phyloP scores from a whole-genome alignment of 2,113 vertebrate species.

The Climacteris rufus region DNA sequence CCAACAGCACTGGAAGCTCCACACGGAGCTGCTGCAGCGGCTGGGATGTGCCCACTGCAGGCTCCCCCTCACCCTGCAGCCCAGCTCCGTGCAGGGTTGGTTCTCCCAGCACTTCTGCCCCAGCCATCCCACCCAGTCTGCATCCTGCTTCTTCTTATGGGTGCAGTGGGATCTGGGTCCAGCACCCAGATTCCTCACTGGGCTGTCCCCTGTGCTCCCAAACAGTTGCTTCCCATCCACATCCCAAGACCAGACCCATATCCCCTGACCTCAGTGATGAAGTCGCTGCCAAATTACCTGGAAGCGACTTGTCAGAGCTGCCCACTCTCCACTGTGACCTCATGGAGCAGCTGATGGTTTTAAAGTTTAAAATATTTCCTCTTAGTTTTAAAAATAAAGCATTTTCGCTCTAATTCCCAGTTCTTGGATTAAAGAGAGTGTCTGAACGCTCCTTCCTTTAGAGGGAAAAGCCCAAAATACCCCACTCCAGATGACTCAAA shows the following conservation, averaged over 20 bases:
- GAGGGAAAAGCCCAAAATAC: rapidly evolving
- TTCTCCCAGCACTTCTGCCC: not conserved
- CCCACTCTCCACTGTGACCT: not conserved
- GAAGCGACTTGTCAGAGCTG: not conserved
- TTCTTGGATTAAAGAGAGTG: not conserved
- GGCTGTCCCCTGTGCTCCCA: not conserved
- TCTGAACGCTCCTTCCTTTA: not conserved
- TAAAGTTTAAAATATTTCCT: not conserved
- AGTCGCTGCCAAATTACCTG: not conserved
- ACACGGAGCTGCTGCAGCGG: not conserved
- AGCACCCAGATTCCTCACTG: too few relatives aligned
- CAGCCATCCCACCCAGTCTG: not conserved
- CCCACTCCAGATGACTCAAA: not conserved
- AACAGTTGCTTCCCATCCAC: not conserved
- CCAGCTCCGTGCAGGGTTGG: rapidly evolving
- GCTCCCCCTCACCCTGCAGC: rapidly evolving
- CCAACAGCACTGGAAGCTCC: not conserved
- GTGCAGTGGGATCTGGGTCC: rapidly evolving
- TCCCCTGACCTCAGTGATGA: not conserved
- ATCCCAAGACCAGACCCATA: rapidly evolving
- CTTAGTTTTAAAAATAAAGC: not conserved
- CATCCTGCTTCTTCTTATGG: rapidly evolving
- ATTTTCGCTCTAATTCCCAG: not conserved
- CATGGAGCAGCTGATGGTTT: not conserved
- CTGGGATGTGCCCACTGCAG: not conserved